Base-by-base conservation (phyloP, 2,797 vertebrate species). In the Gambusia yucatana region DNA sequence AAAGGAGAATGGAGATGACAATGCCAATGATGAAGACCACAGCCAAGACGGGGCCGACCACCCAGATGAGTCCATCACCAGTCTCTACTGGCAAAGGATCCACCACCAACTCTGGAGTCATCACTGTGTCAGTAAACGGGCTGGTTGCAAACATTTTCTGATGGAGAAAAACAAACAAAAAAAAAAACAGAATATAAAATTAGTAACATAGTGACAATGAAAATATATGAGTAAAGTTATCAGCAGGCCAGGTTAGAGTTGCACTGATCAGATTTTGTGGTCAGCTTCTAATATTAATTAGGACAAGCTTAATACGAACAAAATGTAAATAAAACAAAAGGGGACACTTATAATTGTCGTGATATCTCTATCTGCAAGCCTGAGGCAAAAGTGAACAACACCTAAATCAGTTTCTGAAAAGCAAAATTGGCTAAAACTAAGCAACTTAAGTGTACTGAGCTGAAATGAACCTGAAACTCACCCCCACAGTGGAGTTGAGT, bases 21-120 rank as follows among this genome's bases (percentile, higher is more conserved):
- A 99, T 99, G 92, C 98, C 99, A 93, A 99, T 98, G 92, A 99
- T 99, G 94, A 99, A 99, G 78, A 99, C 97, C 72, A 99, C 98
- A 0, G 98, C 98, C 72, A 99, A 92, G 63, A 99, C 98, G 0
- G 98, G 98, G 75, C 98, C 98, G 0, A 99, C 96, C 91, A 99
- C 98, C 98, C 98, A 99, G 92, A 99, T 98, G 9, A 99, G 96
- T 30, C 98, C 98, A 22, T 99, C 98, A 0, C 95, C 97, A 78
- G 96, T 95, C 0, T 99, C 98, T 0, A 97, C 87, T 8, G 97
- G 97, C 88, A 96, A 95, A 0, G 96, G 96, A 82, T 97, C 96
- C 0, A 95, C 93, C 75, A 96, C 95, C 57, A 96, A 92, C 76
- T 97, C 96, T 1, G 97, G 97, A 79, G 96, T 95, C 85, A 94